A percentile compares a stretch with the other conserved stretches of the same genome.
Evolutionary conservation across 1,140 invertebrate genomes (phyloP).

Genomic region (Anastatus disparis): DNA sequence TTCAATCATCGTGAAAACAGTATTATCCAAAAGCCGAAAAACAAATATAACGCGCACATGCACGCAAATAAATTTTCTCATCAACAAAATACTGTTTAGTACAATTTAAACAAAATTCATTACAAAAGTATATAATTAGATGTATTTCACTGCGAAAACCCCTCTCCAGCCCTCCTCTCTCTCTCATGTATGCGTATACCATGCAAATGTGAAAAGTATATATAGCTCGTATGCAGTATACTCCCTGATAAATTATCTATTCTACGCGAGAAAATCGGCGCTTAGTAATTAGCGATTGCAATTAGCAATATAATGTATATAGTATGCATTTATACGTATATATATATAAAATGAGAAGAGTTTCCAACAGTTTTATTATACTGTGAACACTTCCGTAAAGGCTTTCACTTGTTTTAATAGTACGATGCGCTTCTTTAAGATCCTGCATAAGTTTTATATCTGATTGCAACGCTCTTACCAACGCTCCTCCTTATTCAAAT

Average conservation of each 20-base stretch:
- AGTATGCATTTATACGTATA: too few species aligned
- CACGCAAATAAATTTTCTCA: too few species aligned
- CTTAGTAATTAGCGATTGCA: conserved; percentile 39
- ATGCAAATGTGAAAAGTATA: conserved; percentile 38
- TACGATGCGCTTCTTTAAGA: not conserved
- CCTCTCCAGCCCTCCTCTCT: too few species aligned
- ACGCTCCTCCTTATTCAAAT: conserved; percentile 33
- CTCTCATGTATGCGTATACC: too few species aligned
- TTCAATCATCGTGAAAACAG: too few species aligned
- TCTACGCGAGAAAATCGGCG: conserved; percentile 37
- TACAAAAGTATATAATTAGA: conserved; percentile 38
- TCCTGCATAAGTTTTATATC: conserved; percentile 37
- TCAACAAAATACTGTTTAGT: too few species aligned
- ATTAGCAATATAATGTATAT: conserved; percentile 37
- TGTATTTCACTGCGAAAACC: conserved; percentile 23
- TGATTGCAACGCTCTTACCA: conserved; percentile 10
- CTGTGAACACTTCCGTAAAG: conserved; percentile 12
- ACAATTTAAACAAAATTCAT: conserved; percentile 40
- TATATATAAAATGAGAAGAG: too few species aligned
- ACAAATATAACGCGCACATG: too few species aligned
- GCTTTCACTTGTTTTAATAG: conserved; percentile 25
- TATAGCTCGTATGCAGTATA: too few species aligned
- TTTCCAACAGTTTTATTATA: not conserved
- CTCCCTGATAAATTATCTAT: conserved; percentile 33
- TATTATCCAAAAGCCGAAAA: too few species aligned